Percentiles rank a stretch among this genome's conserved stretches.
phyloP scores from a whole-genome alignment of 2,113 vertebrate genomes.

The Gallinago jamesoni region DNA sequence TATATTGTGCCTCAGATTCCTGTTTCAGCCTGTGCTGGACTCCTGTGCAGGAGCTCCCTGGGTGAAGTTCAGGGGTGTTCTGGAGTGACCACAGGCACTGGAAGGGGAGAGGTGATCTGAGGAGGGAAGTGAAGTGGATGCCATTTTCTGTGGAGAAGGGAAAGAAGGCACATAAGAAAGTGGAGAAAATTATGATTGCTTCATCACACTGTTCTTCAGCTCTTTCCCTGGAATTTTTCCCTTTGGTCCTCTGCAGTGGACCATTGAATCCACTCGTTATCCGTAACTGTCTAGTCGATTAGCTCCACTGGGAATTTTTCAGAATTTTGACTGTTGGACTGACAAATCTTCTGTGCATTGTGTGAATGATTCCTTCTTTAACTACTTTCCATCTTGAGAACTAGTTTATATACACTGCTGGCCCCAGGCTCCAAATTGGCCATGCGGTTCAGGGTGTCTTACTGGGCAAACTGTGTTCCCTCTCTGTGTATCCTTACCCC shows the following conservation, averaged over 20 bases:
- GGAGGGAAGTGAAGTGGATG: neutral
- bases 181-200: neutral
- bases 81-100: neutral
- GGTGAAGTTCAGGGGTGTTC: neutral
- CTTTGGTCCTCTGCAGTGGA: neutral
- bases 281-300: neutral
- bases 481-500: neutral
- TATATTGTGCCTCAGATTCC: neutral
- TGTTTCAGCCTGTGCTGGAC: accelerated
- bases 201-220: neutral
- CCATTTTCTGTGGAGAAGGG: neutral
- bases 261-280: neutral
- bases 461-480: neutral
- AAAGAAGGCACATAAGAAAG: neutral
- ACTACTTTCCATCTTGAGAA: accelerated
- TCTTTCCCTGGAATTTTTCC: neutral
- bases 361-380: neutral
- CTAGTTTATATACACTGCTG: neutral
- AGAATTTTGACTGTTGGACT: neutral
- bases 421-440: neutral
- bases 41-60: neutral
- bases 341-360: neutral
- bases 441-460: neutral
- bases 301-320: neutral
- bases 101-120: neutral